Conservation (phyloP, 2,113 vertebrate species). For the Sylvia atricapilla region DNA sequence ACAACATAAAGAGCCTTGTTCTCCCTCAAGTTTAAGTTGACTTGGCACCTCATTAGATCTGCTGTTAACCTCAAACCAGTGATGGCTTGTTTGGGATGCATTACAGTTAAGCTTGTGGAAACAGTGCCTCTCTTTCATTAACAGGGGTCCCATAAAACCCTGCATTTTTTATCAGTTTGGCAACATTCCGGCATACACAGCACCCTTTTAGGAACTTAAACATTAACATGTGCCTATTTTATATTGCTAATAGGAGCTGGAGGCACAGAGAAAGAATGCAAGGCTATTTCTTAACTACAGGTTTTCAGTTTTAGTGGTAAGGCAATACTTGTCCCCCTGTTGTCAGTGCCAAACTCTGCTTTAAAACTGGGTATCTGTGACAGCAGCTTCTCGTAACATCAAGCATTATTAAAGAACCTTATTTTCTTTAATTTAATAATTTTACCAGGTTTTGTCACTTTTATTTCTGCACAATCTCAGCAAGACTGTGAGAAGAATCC, state of each 20-base stretch:
- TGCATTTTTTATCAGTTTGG: constrained; percentile 16
- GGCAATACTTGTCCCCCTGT: constrained; percentile 21
- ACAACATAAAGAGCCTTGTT: neutral
- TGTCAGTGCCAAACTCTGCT: neutral
- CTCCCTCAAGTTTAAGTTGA: neutral
- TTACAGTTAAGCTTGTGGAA: constrained; percentile 42
- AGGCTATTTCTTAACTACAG: constrained; percentile 53
- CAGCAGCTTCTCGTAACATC: neutral
- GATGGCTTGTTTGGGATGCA: constrained; percentile 33
- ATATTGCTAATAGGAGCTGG: constrained; percentile 44
- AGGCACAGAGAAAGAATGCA: constrained; percentile 25
- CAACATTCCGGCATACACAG: neutral
- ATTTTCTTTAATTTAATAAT: neutral
- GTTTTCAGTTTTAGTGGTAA: constrained; percentile 41
- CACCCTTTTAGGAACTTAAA: constrained; percentile 59
- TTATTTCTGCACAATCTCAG: neutral
- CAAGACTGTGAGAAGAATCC: neutral
- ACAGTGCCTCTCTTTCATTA: constrained; percentile 49
- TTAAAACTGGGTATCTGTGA: constrained; percentile 4
- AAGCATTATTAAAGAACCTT: neutral
- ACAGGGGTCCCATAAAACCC: constrained; percentile 35
- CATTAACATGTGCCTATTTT: constrained; percentile 6
- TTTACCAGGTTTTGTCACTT: neutral
- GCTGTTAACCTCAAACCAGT: constrained; percentile 21
- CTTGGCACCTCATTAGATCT: constrained; percentile 4